These are phyloP conservation scores for Dynastes maya DNA, from an alignment of 2,888 invertebrate genomes.

Conservation along the genomic window DNA sequence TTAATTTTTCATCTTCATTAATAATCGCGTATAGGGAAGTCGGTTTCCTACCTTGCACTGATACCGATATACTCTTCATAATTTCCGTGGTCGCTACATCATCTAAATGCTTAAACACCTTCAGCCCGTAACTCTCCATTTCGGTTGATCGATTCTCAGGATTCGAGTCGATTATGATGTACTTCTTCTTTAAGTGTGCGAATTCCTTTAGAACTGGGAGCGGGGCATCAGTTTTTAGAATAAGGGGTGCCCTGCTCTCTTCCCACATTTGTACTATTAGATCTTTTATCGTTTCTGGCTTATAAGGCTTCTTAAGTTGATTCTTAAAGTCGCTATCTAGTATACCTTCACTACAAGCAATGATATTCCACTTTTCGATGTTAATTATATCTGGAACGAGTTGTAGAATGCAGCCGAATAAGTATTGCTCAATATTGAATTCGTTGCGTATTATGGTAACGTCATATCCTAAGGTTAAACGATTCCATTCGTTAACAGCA, in stretches of 20 bases:
- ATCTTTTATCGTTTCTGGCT: not conserved
- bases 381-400: not conserved
- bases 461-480: not conserved
- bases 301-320: not conserved
- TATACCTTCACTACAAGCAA: not conserved
- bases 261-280: not conserved
- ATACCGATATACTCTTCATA: not conserved
- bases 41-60: not conserved
- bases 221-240: not conserved
- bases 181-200: not conserved
- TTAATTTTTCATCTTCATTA: not conserved
- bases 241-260: not conserved
- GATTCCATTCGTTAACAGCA: not conserved
- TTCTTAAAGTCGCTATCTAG: not conserved
- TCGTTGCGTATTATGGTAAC: not conserved
- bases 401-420: conserved; percentile 1
- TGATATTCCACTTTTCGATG: not conserved
- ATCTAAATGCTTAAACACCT: not conserved
- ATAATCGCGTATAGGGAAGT: not conserved
- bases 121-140: not conserved
- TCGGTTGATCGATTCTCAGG: not conserved
- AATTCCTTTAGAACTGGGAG: not conserved
- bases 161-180: not conserved
- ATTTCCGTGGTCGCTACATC: not conserved
- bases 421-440: not conserved